A percentile compares a stretch with the other conserved stretches of the same genome.
Conservation (phyloP, 2,888 invertebrate genomes). For the Elysia crispata region DNA sequence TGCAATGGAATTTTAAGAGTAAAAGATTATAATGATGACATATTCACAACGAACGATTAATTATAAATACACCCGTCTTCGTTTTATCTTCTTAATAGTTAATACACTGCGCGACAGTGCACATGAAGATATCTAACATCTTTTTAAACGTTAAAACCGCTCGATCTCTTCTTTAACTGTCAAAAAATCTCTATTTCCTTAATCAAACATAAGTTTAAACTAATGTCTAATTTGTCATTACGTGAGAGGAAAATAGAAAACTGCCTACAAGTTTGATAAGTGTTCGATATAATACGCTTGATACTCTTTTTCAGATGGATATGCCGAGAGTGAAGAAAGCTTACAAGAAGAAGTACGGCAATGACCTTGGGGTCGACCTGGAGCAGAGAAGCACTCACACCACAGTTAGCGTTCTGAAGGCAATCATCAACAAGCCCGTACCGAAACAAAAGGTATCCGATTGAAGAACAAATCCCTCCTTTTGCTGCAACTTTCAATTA, state of each 20-base stretch:
- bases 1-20: neutral
- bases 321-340: conserved; percentile 65
- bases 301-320: conserved; percentile 68
- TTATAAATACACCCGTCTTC: neutral
- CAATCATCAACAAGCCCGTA: conserved; percentile 61
- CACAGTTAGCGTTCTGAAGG: conserved; percentile 62
- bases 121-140: no score
- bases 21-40: neutral
- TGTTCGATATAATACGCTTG: no score
- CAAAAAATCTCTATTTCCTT: no score
- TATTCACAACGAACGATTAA: neutral
- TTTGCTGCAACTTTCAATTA: no score
- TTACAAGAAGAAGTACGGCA: conserved; percentile 68
- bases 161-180: no score
- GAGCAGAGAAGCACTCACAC: conserved; percentile 61
- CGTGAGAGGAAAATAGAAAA: no score
- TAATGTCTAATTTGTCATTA: no score
- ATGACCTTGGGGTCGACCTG: conserved; percentile 66
- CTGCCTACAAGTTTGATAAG: no score
- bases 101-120: no score
- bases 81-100: neutral
- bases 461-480: no score
- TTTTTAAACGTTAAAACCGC: no score
- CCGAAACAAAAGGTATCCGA: conserved; percentile 46
- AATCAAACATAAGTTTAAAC: no score